Evolutionary conservation across 2,888 invertebrate genomes (phyloP).

Genomic region (Chrysopilus asiliformis): DNA sequence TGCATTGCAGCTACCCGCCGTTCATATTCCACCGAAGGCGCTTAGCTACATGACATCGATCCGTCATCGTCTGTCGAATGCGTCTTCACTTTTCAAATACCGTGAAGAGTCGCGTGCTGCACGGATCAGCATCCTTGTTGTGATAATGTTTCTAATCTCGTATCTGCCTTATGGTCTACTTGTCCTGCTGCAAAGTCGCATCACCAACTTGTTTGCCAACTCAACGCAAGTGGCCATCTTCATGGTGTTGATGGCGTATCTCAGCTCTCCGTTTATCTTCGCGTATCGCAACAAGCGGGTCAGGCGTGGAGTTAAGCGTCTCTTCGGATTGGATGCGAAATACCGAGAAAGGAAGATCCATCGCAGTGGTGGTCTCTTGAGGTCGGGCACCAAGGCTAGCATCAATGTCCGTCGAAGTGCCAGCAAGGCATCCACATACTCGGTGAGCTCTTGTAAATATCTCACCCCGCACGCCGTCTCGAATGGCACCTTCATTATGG

Average conservation of each 20-base stretch:
- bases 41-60: constrained; percentile 51
- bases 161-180: constrained; percentile 34
- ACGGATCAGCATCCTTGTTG: constrained; percentile 54
- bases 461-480: constrained; percentile 24
- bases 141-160: constrained; percentile 36
- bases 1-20: constrained; percentile 24
- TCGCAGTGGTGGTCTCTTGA: constrained; percentile 17
- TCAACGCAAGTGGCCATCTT: constrained; percentile 32
- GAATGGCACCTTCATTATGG: constrained; percentile 12
- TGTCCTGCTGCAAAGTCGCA: constrained; percentile 30
- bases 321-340: constrained; percentile 29
- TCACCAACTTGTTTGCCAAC: constrained; percentile 28
- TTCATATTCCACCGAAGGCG: constrained; percentile 34
- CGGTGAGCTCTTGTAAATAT: constrained; percentile 31
- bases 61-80: constrained; percentile 69
- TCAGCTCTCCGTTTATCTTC: constrained; percentile 36
- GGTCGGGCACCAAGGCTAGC: constrained; percentile 17
- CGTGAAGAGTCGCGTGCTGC: constrained; percentile 83
- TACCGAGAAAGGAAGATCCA: constrained; percentile 24
- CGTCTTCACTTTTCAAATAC: constrained; percentile 70
- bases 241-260: constrained; percentile 33
- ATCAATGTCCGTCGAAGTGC: constrained; percentile 30
- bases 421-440: constrained; percentile 33
- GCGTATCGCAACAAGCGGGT: constrained; percentile 37
- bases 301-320: constrained; percentile 32